These are phyloP conservation scores for Andrena minutula DNA, from an alignment of 2,888 invertebrate species.

Conservation along the genomic window DNA sequence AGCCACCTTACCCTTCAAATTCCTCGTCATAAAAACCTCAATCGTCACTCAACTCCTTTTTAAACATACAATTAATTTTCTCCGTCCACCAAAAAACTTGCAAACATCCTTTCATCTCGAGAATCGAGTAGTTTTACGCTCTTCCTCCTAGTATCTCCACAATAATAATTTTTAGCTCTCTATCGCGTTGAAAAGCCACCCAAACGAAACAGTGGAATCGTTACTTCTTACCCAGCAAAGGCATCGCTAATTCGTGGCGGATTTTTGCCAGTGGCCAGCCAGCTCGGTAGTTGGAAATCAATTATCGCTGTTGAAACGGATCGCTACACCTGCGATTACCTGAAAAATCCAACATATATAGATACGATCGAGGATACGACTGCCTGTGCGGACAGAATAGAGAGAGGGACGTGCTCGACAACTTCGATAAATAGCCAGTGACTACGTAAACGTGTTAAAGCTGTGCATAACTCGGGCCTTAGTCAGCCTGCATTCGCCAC, in stretches of 20 bases:
- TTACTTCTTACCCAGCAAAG: neutral
- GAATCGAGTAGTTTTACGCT: neutral
- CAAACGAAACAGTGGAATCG: neutral
- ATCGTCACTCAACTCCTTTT: too few relatives aligned
- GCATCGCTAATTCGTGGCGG: constrained; percentile 6
- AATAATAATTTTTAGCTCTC: neutral
- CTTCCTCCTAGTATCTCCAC: too few relatives aligned
- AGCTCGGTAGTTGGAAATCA: constrained; percentile 41
- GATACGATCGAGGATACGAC: constrained; percentile 24
- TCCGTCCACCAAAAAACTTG: too few relatives aligned
- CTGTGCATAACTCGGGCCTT: constrained; percentile 58
- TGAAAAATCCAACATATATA: constrained; percentile 36
- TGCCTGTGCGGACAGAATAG: constrained; percentile 1
- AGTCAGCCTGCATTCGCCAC: constrained; percentile 56
- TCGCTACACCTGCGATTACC: constrained; percentile 21
- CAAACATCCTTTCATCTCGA: too few relatives aligned
- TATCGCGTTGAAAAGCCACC: neutral
- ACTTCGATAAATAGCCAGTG: constrained; percentile 50
- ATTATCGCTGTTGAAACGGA: constrained; percentile 55
- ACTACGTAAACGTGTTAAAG: constrained; percentile 47
- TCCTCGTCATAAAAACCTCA: too few relatives aligned
- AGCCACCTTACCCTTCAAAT: too few relatives aligned
- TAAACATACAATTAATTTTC: too few relatives aligned
- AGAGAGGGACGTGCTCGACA: constrained; percentile 29
- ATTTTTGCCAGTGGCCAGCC: constrained; percentile 18